Percentiles rank a stretch among this genome's conserved stretches.
These are phyloP conservation scores for Dasyurus viverrinus DNA, from an alignment of 2,113 vertebrate species.

Conservation along the genomic window DNA sequence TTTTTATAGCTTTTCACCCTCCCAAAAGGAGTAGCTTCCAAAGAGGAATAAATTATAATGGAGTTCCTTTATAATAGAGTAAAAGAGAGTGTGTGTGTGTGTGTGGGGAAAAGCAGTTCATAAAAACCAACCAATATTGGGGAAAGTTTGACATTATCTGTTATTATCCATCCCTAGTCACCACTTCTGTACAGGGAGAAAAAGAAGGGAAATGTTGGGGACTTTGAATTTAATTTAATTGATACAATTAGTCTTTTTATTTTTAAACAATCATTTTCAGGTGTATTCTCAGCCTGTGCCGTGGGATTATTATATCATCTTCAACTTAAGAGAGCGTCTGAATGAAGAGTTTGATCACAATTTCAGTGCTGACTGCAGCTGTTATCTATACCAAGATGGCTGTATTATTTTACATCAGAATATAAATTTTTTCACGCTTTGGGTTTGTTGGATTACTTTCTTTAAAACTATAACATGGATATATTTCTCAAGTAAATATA, in stretches of 20 bases:
- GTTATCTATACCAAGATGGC: constrained; percentile 86
- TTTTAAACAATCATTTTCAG: constrained; percentile 77
- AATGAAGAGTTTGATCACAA: constrained; percentile 77
- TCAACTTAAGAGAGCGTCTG: constrained; percentile 84
- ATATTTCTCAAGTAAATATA: constrained; percentile 6
- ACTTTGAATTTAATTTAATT: constrained; percentile 33
- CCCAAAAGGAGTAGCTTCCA: neutral
- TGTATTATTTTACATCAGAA: constrained; percentile 81
- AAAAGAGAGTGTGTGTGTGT: neutral
- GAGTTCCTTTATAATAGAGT: neutral
- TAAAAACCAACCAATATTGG: neutral
- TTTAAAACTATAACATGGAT: neutral
- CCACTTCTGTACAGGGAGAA: neutral
- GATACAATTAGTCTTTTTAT: constrained; percentile 32
- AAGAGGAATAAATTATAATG: neutral
- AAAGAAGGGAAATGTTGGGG: neutral
- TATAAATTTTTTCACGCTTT: constrained; percentile 77
- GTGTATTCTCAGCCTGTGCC: constrained; percentile 84
- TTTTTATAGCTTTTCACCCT: neutral
- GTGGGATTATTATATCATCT: constrained; percentile 90
- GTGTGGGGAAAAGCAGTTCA: neutral
- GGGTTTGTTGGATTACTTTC: constrained; percentile 79
- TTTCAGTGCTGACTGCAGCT: constrained; percentile 80
- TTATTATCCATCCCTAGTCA: neutral
- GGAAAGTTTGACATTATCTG: neutral